These are phyloP conservation scores for Callimorpha dominula DNA, from an alignment of 2,888 invertebrate species.

Conservation along the genomic window DNA sequence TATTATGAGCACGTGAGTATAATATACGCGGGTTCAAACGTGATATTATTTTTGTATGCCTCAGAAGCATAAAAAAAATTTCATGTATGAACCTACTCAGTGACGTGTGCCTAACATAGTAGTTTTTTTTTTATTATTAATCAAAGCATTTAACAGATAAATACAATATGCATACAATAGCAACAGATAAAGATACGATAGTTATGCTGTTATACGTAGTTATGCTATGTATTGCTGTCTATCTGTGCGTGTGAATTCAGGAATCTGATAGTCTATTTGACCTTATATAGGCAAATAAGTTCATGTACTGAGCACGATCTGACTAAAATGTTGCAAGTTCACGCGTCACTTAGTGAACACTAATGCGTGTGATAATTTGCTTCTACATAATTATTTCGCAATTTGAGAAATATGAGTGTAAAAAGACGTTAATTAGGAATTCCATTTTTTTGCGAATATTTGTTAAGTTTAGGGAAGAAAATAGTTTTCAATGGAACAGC, in stretches of 20 bases:
- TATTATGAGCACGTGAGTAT: too few relatives aligned
- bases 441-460: background rate
- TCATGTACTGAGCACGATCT: constrained; percentile 40
- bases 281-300: constrained; percentile 51
- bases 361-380: constrained; percentile 24
- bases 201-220: too few relatives aligned
- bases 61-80: too few relatives aligned
- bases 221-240: constrained; percentile 1
- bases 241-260: constrained; percentile 35
- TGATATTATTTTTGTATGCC: too few relatives aligned
- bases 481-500: background rate
- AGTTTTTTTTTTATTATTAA: too few relatives aligned
- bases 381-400: constrained; percentile 3
- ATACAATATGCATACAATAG: too few relatives aligned
- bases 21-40: too few relatives aligned
- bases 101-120: too few relatives aligned
- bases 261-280: constrained; percentile 40
- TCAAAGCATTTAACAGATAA: too few relatives aligned
- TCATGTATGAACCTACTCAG: too few relatives aligned
- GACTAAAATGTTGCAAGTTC: constrained; percentile 38
- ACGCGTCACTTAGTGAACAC: constrained; percentile 28
- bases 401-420: background rate
- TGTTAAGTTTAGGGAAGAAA: background rate
- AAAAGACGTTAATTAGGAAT: background rate
- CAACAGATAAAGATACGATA: too few relatives aligned